Evolutionary conservation across 2,888 invertebrate genomes (phyloP).

Genomic region (Amblyteles armatorius): DNA sequence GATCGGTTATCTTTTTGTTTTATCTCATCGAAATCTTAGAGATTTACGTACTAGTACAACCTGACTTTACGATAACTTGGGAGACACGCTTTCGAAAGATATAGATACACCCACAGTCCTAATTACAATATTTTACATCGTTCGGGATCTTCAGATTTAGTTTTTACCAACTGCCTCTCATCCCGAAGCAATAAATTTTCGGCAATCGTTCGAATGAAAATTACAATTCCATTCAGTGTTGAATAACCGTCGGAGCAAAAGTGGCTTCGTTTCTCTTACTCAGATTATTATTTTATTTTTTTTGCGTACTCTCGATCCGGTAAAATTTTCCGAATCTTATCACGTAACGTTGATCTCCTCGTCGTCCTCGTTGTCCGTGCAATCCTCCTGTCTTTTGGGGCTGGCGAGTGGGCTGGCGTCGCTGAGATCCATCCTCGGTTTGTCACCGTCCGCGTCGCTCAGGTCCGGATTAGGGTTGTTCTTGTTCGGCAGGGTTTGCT

Average conservation of each 20-base stretch:
- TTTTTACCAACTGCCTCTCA: conserved; percentile 15
- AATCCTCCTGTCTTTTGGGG: conserved; percentile 84
- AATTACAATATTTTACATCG: conserved; percentile 84
- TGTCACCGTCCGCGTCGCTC: conserved; percentile 94
- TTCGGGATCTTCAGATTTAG: conserved; percentile 50
- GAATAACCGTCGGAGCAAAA: conserved; percentile 31
- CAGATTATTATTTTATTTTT: conserved; percentile 10
- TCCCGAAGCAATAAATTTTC: conserved; percentile 50
- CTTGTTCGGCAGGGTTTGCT: conserved; percentile 98
- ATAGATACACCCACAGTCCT: conserved; percentile 78
- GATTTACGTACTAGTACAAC: conserved; percentile 73
- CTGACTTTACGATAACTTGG: conserved; percentile 68
- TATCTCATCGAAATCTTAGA: conserved; percentile 64
- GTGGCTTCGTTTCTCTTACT: neutral
- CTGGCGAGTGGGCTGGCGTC: conserved; percentile 83
- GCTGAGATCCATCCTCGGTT: conserved; percentile 88
- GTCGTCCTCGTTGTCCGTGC: conserved; percentile 88
- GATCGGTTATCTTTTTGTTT: conserved; percentile 47
- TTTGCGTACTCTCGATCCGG: conserved; percentile 17
- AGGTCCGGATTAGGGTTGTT: conserved; percentile 98
- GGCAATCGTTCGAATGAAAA: conserved; percentile 26
- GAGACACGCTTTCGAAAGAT: conserved; percentile 66
- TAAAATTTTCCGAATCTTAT: conserved; percentile 84
- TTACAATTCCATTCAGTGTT: conserved; percentile 31
- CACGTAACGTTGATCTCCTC: conserved; percentile 96